Evolutionary conservation across 1,140 invertebrate genomes (phyloP).

Genomic region (Leucophenga varia): DNA sequence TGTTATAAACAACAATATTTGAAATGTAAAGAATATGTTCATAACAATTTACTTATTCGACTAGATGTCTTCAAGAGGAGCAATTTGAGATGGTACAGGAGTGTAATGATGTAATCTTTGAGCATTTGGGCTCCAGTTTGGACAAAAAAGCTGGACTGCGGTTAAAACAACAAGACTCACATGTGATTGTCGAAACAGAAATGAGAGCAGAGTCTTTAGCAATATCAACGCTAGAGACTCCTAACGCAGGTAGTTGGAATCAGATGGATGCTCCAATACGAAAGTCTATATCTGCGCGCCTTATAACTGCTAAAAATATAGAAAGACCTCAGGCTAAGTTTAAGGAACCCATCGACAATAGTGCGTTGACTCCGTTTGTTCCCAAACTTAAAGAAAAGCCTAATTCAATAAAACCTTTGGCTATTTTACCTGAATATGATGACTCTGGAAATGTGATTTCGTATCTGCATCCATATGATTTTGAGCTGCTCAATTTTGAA

Average conservation of each 20-base stretch:
- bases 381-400: conserved; percentile 86
- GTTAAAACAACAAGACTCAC: conserved; percentile 20
- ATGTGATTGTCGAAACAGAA: neutral
- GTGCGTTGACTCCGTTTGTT: conserved; percentile 70
- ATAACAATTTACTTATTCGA: neutral
- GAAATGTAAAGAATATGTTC: neutral
- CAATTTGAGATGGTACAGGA: conserved; percentile 75
- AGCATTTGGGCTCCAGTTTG: conserved; percentile 71
- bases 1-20: conserved; percentile 9
- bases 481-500: conserved; percentile 76
- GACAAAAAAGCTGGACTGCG: conserved; percentile 68
- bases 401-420: conserved; percentile 81
- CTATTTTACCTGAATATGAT: conserved; percentile 68
- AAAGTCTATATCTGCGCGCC: conserved; percentile 30
- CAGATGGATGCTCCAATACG: conserved; percentile 14
- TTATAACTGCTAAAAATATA: conserved; percentile 75
- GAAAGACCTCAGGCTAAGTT: conserved; percentile 82
- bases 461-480: conserved; percentile 88
- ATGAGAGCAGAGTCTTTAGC: neutral
- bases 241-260: conserved; percentile 54
- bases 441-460: conserved; percentile 62
- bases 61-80: conserved; percentile 64
- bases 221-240: conserved; percentile 1
- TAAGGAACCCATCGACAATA: conserved; percentile 84
- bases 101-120: conserved; percentile 79